Evolutionary conservation across 2,888 invertebrate species (phyloP), one percentile per base, ranked within the genome.

Genomic region (Sesamia inferens): DNA sequence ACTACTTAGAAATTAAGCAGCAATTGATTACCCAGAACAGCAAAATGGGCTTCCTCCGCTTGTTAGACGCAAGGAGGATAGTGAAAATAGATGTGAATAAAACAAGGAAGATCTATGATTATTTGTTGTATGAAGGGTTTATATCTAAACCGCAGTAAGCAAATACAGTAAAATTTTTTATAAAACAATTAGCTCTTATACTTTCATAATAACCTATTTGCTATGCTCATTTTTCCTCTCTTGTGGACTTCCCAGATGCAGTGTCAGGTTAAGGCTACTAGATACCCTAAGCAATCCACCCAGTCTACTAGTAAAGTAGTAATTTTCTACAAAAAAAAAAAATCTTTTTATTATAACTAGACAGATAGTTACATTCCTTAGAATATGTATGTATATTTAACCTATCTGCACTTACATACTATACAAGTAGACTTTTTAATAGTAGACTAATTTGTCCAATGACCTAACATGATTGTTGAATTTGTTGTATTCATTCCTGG

Each of bases 1-100:
- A 97, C 22, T 99, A 98, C 91, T 93, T 98, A 79, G 98, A 98
- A 74, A 98, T 98, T 87, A 98, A 98, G 88, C 97, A 97, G 57
- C 96, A 97, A 65, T 93, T 99, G 10, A 97, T 98, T 54, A 91
- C 96, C 0, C 99, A 99, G 91, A 98, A 98, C 92, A 96, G 97
- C 78, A 98, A 98, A 91, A 94, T 97, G 76, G 98, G 98, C 0
- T 97, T 97, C 75, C 93, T 99, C 10, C 97, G 97, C 78, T 94
- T 99, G 78, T 97, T 98, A 3, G 98, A 98, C 90, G 99, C 99
- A 0, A 96, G 99, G 68, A 97, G 97, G 61, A 96, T 99, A 62
- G 97, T 99, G 57, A 99, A 99, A 94, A 99, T 99, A 85, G 99
- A 99, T 96, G 99, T 99, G 4, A 99, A 99, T 92, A 98, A 98